Percentiles rank a stretch among this genome's conserved stretches.
phyloP scores from a whole-genome alignment of 2,797 vertebrate genomes.

The Naso thynnoides region DNA sequence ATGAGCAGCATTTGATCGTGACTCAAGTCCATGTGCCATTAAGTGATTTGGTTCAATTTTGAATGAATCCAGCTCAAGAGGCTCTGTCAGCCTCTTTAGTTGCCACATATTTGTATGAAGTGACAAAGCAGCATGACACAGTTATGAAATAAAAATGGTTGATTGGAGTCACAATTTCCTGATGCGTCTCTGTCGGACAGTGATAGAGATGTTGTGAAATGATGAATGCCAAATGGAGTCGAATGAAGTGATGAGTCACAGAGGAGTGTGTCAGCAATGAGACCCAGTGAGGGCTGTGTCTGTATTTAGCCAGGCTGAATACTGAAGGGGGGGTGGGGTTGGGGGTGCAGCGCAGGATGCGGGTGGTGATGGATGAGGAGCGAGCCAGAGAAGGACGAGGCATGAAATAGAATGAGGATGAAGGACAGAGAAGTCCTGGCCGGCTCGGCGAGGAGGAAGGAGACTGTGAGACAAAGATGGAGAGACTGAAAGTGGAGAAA shows the following conservation, averaged over 20 bases:
- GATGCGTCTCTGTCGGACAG: slow-evolving; percentile 32
- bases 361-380: slow-evolving; percentile 81
- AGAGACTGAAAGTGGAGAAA: slow-evolving; percentile 72
- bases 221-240: slow-evolving; percentile 68
- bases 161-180: slow-evolving; percentile 36
- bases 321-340: slow-evolving; percentile 14
- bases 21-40: slow-evolving; percentile 19
- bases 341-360: slow-evolving; percentile 35
- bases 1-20: slow-evolving; percentile 36
- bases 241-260: slow-evolving; percentile 80
- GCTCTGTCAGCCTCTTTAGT: slow-evolving; percentile 44
- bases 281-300: slow-evolving; percentile 56
- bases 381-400: slow-evolving; percentile 78
- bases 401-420: slow-evolving; percentile 85
- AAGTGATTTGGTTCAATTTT: slow-evolving; percentile 39
- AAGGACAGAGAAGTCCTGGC: slow-evolving; percentile 79
- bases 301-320: slow-evolving; percentile 62
- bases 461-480: slow-evolving; percentile 75
- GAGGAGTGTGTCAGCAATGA: slow-evolving; percentile 65
- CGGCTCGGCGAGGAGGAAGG: slow-evolving; percentile 50
- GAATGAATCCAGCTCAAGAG: slow-evolving; percentile 50
- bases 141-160: slow-evolving; percentile 36
- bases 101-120: slow-evolving; percentile 46
- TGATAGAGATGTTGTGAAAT: slow-evolving; percentile 60
- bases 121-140: slow-evolving; percentile 46